These are phyloP conservation scores for Aricia artaxerxes DNA, from an alignment of 2,888 invertebrate species.

Conservation along the genomic window DNA sequence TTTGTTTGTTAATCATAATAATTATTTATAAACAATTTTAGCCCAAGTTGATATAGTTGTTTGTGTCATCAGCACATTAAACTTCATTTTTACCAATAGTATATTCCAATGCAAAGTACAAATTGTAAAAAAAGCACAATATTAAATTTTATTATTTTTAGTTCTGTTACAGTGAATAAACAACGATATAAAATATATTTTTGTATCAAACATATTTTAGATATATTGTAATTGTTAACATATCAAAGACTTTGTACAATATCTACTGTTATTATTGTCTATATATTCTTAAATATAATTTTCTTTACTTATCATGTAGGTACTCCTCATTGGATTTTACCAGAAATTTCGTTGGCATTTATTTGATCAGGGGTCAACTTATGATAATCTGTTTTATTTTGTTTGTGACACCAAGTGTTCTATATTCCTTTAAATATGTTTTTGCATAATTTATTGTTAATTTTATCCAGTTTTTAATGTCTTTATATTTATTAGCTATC, in stretches of 20 bases:
- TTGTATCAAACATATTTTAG: constrained; percentile 57
- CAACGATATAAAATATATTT: constrained; percentile 76
- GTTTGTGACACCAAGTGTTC: constrained; percentile 73
- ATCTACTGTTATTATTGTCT: constrained; percentile 40
- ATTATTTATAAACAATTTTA: background rate
- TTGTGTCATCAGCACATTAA: constrained; percentile 4
- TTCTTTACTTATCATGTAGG: constrained; percentile 42
- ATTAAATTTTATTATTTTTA: constrained; percentile 51
- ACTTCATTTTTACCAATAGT: constrained; percentile 40
- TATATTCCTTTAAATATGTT: constrained; percentile 56
- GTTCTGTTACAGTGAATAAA: constrained; percentile 61
- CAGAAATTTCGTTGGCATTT: constrained; percentile 45
- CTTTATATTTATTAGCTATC: constrained; percentile 53
- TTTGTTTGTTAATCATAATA: constrained; percentile 8
- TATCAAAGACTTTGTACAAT: constrained; percentile 61
- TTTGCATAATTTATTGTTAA: constrained; percentile 62
- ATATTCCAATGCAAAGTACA: constrained; percentile 58
- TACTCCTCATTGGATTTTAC: constrained; percentile 36
- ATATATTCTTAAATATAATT: background rate
- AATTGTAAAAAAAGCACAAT: constrained; percentile 50
- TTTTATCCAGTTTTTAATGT: constrained; percentile 52
- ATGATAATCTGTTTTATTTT: constrained; percentile 54
- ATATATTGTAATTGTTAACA: constrained; percentile 55
- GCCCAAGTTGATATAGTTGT: background rate
- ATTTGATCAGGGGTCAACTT: constrained; percentile 60